These are phyloP conservation scores for Drosophila ironensis DNA, from an alignment of 1,140 invertebrate genomes.

Conservation along the genomic window DNA sequence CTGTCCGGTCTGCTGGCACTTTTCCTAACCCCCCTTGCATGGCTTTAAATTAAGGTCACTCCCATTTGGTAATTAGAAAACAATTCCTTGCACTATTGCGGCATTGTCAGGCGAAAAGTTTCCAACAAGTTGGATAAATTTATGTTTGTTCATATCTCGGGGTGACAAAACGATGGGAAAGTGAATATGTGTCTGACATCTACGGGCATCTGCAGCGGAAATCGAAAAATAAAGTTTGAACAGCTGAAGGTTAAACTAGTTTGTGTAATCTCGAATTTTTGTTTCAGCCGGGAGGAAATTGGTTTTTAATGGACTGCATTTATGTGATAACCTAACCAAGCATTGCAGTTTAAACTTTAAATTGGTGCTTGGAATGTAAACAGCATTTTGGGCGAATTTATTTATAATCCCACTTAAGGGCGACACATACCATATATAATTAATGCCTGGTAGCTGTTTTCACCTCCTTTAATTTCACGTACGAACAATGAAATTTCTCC, in stretches of 20 bases:
- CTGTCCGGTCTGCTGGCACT: constrained; percentile 3
- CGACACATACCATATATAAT: too few relatives aligned
- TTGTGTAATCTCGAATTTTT: constrained; percentile 15
- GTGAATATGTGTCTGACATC: constrained; percentile 42
- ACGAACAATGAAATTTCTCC: constrained; percentile 13
- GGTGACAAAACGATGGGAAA: constrained; percentile 22
- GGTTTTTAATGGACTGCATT: constrained; percentile 54
- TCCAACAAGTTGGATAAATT: constrained; percentile 39
- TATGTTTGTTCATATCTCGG: constrained; percentile 24
- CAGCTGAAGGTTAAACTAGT: constrained; percentile 45
- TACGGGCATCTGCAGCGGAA: constrained; percentile 33
- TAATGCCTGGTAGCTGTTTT: constrained; percentile 1
- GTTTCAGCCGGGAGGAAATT: constrained; percentile 40
- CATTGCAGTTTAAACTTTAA: neutral
- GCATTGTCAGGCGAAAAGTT: constrained; percentile 28
- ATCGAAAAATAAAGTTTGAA: constrained; percentile 54
- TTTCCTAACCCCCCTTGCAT: neutral
- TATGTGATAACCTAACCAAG: constrained; percentile 8
- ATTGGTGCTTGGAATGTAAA: neutral
- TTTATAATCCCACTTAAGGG: too few relatives aligned
- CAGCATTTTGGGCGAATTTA: neutral
- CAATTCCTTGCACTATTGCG: constrained; percentile 19
- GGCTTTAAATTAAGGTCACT: constrained; percentile 28
- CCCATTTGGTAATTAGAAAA: constrained; percentile 42
- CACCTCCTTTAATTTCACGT: constrained; percentile 5